These are phyloP conservation scores for Tridacna gigas DNA, from an alignment of 2,888 invertebrate species.

Conservation along the genomic window DNA sequence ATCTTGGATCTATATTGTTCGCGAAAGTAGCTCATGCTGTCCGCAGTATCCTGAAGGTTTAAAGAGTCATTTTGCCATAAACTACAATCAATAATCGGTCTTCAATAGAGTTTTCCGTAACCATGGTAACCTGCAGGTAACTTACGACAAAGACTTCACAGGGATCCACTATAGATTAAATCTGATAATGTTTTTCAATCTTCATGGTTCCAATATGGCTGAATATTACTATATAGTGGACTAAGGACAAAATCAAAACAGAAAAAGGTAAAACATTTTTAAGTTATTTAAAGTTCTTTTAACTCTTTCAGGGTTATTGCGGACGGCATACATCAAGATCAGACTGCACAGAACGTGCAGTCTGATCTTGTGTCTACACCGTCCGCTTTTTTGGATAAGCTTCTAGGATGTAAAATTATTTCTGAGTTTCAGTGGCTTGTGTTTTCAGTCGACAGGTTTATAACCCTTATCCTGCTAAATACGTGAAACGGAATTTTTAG, in stretches of 20 bases:
- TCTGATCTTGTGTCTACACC: no score
- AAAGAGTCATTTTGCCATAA: background rate
- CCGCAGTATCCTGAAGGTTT: background rate
- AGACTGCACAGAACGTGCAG: no score
- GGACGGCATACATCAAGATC: background rate
- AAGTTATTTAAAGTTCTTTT: no score
- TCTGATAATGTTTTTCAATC: background rate
- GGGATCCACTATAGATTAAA: constrained; percentile 36
- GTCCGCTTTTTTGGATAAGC: no score
- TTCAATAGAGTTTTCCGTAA: constrained; percentile 45
- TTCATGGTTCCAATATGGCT: background rate
- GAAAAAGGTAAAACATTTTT: background rate
- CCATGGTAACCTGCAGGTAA: constrained; percentile 59
- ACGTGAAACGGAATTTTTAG: no score
- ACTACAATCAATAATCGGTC: constrained; percentile 27
- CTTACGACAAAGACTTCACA: constrained; percentile 43
- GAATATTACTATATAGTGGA: background rate
- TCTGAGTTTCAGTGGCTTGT: no score
- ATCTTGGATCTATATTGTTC: no score
- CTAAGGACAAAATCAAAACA: background rate
- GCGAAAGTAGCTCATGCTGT: no score
- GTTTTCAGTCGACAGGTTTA: no score
- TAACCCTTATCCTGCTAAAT: no score
- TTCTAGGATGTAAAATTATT: no score
- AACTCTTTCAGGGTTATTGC: no score